Percentiles rank a stretch among this genome's conserved stretches.
Evolutionary conservation across 1,140 invertebrate species (phyloP).

Genomic region (Cyphomyrmex costatus): DNA sequence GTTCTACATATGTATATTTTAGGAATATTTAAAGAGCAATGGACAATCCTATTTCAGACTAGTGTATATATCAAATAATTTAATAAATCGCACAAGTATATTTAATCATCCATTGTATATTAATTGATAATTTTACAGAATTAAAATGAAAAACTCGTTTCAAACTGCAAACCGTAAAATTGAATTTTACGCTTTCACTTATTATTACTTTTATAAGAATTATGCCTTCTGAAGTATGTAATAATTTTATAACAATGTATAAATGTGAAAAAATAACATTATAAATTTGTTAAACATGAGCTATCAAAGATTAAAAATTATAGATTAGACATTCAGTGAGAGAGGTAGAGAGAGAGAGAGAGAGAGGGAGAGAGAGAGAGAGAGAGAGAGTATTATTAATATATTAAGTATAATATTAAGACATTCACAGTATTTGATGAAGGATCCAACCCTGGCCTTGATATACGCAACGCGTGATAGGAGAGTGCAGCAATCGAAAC

Average conservation of each 20-base stretch:
- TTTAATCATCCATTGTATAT: background rate
- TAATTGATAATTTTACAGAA: slow-evolving; percentile 1
- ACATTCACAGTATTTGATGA: background rate
- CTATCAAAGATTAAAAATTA: background rate
- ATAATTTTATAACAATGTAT: slow-evolving; percentile 9
- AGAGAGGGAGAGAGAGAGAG: too few relatives aligned
- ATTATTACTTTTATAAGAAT: slow-evolving; percentile 3
- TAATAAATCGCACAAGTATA: background rate
- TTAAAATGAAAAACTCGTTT: background rate
- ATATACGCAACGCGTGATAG: background rate
- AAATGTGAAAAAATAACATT: background rate
- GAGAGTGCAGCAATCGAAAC: slow-evolving; percentile 18
- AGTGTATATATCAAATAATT: background rate
- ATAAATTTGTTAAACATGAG: background rate
- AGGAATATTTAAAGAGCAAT: background rate
- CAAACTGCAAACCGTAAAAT: background rate
- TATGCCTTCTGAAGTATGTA: background rate
- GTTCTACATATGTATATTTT: background rate
- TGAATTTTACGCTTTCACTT: slow-evolving; percentile 43
- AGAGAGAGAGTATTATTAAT: too few relatives aligned
- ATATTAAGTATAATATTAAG: too few relatives aligned
- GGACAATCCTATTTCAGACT: background rate
- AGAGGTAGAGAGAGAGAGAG: too few relatives aligned
- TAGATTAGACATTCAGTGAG: too few relatives aligned
- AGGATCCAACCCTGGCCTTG: slow-evolving; percentile 28